Evolutionary conservation across 1,140 invertebrate genomes (phyloP), one percentile per base, ranked within the genome.

Genomic region (Agrilus planipennis): DNA sequence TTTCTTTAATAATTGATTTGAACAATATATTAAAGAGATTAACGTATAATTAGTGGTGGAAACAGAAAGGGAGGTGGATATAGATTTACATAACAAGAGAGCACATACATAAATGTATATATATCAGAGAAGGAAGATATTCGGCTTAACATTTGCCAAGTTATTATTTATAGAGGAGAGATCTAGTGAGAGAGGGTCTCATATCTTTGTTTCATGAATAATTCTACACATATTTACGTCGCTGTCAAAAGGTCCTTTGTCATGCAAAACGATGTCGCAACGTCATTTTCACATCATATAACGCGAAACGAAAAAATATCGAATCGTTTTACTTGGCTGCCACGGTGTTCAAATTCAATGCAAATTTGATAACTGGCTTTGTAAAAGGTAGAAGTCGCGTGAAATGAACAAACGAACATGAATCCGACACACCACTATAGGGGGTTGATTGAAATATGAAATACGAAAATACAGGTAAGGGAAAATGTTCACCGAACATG

Each of bases 181-280:
- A n/a, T n/a, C n/a, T n/a, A n/a, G n/a, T n/a, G n/a, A n/a, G n/a
- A 47, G 44, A 47, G 53, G 53, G 49, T 53, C 52, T 53, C 57
- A 57, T 57, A 62, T 61, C 57, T 55, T 56, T 45, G 43, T 49
- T 61, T 62, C 60, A 62, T 62, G 60, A 62, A 62, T 62, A 62
- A 62, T 62, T 62, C 60, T 49, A 50, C 57, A 58, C 58, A 58
- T 62, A 62, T 62, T 61, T 61, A 62, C 60, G 51, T 50, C 51
- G 51, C 57, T 57, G 58, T 60, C 58, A 57, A 62, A 58, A 48
- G 50, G 55, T 52, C 58, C 58, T 62, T 62, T 62, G 58, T 62
- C 54, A 62, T 62, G 60, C 56, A 62, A 62, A 62, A 55, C 49
- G 54, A 53, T 62, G 60, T 62, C 60, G 60, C 60, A 57, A 58